These are phyloP conservation scores for Riparia riparia DNA, from an alignment of 2,113 vertebrate species.

Conservation along the genomic window DNA sequence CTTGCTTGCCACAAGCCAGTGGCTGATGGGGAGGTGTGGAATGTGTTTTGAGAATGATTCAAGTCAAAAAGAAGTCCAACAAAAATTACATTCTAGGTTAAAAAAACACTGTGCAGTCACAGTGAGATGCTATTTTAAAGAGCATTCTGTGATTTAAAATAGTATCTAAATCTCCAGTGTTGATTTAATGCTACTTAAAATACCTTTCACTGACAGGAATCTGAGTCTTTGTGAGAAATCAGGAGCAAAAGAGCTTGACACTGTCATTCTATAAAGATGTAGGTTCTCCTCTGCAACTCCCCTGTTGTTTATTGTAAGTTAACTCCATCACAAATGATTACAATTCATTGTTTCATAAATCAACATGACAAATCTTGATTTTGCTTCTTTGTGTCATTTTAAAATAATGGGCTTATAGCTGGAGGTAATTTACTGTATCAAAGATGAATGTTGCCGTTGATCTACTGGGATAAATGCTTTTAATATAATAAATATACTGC, in stretches of 20 bases:
- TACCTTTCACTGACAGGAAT: not conserved
- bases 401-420: not conserved
- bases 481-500: not conserved
- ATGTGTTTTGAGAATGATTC: slow-evolving; percentile 27
- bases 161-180: not conserved
- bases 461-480: not conserved
- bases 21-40: slow-evolving; percentile 1
- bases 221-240: not conserved
- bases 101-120: not conserved
- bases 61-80: not conserved
- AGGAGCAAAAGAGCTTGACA: not conserved
- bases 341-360: not conserved
- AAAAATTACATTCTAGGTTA: not conserved
- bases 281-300: not conserved
- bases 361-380: not conserved
- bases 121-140: not conserved
- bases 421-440: not conserved
- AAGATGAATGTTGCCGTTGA: not conserved
- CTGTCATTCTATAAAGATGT: not conserved
- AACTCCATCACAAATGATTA: not conserved
- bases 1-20: not conserved
- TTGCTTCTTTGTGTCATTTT: not conserved
- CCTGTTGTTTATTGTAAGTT: not conserved
- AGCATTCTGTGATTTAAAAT: not conserved
- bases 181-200: not conserved